Evolutionary conservation across 2,797 vertebrate species (phyloP).

Genomic region (Adelosebastes latens): DNA sequence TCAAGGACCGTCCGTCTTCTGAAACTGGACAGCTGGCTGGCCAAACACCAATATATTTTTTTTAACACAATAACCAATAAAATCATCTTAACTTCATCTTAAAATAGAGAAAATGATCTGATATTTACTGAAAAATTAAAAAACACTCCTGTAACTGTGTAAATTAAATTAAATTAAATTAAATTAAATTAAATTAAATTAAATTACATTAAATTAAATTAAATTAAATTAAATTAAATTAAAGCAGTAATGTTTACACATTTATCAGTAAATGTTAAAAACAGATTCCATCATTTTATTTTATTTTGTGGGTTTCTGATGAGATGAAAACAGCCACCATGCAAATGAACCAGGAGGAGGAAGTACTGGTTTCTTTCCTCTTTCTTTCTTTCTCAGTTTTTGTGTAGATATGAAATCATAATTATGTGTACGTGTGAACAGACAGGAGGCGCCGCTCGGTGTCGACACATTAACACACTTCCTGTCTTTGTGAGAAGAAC

Average conservation of each 20-base stretch:
- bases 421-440: not conserved
- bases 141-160: not conserved
- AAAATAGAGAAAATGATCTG: no score
- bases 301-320: not conserved
- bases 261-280: not conserved
- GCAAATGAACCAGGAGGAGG: not conserved
- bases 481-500: slow-evolving; percentile 8
- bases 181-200: no score
- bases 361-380: not conserved
- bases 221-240: no score
- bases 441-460: not conserved
- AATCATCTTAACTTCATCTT: no score
- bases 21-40: no score
- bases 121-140: not conserved
- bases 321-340: not conserved
- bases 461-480: slow-evolving; percentile 8
- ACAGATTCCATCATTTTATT: not conserved
- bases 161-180: no score
- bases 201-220: no score
- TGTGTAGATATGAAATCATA: not conserved
- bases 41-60: no score
- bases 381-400: not conserved
- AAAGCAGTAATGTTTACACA: not conserved
- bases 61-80: no score
- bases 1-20: no score